These are phyloP conservation scores for Strigamia crassipes DNA, from an alignment of 2,888 invertebrate genomes.

Conservation along the genomic window DNA sequence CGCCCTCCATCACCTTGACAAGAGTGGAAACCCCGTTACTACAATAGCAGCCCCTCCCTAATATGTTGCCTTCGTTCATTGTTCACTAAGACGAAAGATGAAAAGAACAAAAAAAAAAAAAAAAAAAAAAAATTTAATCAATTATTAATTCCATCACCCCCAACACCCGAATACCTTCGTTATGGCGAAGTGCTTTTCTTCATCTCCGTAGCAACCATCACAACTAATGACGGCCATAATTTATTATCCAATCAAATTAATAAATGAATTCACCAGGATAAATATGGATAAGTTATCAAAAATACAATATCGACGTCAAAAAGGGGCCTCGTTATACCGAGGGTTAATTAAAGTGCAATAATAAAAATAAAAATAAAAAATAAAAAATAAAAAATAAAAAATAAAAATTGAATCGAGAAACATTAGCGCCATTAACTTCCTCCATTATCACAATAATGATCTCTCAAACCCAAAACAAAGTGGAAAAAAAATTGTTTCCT, in stretches of 20 bases:
- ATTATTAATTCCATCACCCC: slow-evolving; percentile 21
- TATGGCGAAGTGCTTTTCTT: neutral
- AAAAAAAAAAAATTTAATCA: slow-evolving; percentile 3
- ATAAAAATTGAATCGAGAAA: neutral
- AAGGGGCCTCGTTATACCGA: neutral
- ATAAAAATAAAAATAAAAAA: neutral
- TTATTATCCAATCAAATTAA: slow-evolving; percentile 21
- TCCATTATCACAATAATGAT: slow-evolving; percentile 17
- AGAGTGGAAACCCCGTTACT: neutral
- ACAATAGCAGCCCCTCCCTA: slow-evolving; percentile 16
- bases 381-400: neutral
- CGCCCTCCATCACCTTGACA: slow-evolving; percentile 18
- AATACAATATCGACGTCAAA: neutral
- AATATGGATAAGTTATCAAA: slow-evolving; percentile 14
- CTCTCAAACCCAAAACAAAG: neutral
- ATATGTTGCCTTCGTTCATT: slow-evolving; percentile 11
- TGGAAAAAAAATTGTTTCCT: neutral
- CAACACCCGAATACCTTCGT: slow-evolving; percentile 9
- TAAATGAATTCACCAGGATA: slow-evolving; percentile 1
- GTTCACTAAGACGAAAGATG: neutral
- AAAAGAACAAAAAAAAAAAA: neutral
- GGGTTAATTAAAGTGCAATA: neutral
- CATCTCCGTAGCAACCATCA: neutral
- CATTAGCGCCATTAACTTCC: slow-evolving; percentile 11
- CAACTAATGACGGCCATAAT: neutral